Base-by-base conservation (phyloP, 2,797 vertebrate genomes). In the Hirundo rustica region DNA sequence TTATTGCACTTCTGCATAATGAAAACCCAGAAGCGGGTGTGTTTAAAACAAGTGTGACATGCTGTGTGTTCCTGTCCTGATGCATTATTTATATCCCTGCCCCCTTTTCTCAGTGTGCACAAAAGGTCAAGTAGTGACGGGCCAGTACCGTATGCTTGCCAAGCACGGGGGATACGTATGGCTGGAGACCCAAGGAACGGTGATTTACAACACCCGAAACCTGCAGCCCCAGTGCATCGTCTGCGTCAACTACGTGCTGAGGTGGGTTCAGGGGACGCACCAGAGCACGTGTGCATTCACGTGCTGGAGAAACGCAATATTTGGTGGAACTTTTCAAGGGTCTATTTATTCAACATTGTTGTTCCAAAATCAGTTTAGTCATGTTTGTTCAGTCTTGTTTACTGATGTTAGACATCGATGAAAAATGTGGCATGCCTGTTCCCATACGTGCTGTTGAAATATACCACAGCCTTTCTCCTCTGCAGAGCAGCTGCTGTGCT, bases 151-250 rank as follows among this genome's bases (percentile, higher is more conserved):
- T 7, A 99, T 99, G 99, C 98, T 99, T 48, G 99, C 99, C 3
- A 99, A 99, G 96, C 98, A 98, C 0, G 99, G 99, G 20, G 99
- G 99, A 50, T 99, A 99, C 1, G 99, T 99, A 47, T 99, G 99
- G 99, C 97, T 99, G 74, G 99, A 99, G 95, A 99, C 99, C 5
- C 99, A 99, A 92, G 99, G 99, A 79, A 99, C 99, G 0, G 99
- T 99, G 84, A 99, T 99, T 73, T 99, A 99, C 95, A 99, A 99
- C 76, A 99, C 98, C 44, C 99, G 99, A 65, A 99, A 99, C 98
- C 98, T 99, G 7, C 99, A 99, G 97, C 99, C 99, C 2, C 99
- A 99, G 97, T 99, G 99, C 92, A 99, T 99, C 38, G 98, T 99
- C 96, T 99, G 99, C 50, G 96, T 99, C 93, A 99, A 99, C 98